phyloP scores from a whole-genome alignment of 2,888 invertebrate species.

The Thysanoteuthis rhombus region DNA sequence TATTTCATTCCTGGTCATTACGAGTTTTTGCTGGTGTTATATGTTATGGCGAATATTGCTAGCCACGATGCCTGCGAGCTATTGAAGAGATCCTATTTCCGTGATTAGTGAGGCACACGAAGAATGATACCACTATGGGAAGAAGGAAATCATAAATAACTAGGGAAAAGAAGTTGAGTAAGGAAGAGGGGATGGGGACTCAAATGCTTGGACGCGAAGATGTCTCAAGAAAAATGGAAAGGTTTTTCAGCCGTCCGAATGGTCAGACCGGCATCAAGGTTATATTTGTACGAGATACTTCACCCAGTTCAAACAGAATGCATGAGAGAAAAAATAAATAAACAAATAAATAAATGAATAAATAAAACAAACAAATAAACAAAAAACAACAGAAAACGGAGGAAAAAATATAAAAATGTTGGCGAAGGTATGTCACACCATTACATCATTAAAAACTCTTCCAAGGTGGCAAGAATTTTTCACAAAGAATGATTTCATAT shows the following conservation, averaged over 20 bases:
- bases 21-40: not conserved
- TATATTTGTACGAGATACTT: not conserved
- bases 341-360: not conserved
- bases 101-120: not conserved
- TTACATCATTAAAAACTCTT: not conserved
- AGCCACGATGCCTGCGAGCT: not conserved
- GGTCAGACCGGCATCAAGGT: not conserved
- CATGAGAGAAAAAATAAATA: not conserved
- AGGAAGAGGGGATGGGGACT: not conserved
- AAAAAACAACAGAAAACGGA: not conserved
- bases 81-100: not conserved
- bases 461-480: not conserved
- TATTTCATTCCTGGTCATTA: not conserved
- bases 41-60: not conserved
- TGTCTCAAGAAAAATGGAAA: not conserved
- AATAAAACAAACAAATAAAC: no score
- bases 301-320: not conserved
- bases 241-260: not conserved
- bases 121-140: not conserved
- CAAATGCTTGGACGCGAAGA: not conserved
- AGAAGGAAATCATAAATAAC: not conserved
- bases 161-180: not conserved
- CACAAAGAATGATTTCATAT: not conserved
- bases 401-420: not conserved
- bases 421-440: not conserved